Evolutionary conservation across 2,888 invertebrate genomes (phyloP).

Genomic region (Thecophora atra): DNA sequence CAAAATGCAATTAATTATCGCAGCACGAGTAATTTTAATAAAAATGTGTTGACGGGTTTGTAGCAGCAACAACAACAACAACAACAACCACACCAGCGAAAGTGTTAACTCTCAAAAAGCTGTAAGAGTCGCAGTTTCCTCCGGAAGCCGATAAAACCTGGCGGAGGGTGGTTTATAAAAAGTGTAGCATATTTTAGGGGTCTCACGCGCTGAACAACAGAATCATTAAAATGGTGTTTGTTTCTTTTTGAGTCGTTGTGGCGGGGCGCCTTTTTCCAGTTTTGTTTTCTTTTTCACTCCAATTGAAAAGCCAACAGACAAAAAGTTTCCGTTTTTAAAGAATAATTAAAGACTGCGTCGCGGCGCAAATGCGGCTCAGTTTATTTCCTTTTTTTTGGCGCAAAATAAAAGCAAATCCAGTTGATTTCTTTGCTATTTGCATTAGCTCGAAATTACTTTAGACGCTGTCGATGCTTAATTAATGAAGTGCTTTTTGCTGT

Average conservation of each 20-base stretch:
- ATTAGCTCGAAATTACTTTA: not conserved
- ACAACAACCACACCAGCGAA: not conserved
- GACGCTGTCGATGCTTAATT: constrained; percentile 5
- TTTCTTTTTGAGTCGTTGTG: not conserved
- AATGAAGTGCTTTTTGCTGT: constrained; percentile 13
- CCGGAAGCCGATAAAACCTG: not conserved
- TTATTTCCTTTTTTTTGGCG: too few relatives aligned
- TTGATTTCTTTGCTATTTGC: constrained; percentile 9
- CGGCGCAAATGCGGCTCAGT: not conserved
- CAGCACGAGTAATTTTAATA: constrained; percentile 8
- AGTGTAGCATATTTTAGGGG: constrained; percentile 23
- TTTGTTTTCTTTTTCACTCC: not conserved
- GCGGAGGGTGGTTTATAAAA: constrained; percentile 10
- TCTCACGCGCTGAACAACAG: not conserved
- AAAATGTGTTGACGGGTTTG: not conserved
- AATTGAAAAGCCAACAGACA: too few relatives aligned
- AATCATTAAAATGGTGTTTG: constrained; percentile 16
- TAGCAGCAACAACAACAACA: constrained; percentile 17
- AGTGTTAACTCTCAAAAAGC: constrained; percentile 11
- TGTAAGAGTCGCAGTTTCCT: not conserved
- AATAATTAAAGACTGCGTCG: constrained; percentile 24
- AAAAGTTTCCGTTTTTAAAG: not conserved
- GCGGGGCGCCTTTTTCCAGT: not conserved
- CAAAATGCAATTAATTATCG: constrained; percentile 31
- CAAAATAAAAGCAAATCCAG: not conserved